Conservation (phyloP, 2,797 vertebrate species). For the Falco concolor region DNA sequence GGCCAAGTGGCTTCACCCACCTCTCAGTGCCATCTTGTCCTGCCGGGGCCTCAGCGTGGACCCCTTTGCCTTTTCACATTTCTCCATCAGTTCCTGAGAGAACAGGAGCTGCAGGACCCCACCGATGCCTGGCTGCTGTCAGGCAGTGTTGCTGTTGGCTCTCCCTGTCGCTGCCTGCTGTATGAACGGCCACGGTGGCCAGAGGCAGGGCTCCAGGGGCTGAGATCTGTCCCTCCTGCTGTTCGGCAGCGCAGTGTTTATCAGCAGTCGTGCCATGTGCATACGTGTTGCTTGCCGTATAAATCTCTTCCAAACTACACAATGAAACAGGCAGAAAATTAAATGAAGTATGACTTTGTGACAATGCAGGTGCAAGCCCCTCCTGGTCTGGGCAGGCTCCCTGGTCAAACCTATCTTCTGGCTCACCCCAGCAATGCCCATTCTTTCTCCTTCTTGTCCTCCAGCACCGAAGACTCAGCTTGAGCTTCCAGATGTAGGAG, state of each 20-base stretch:
- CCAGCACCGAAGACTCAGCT: not conserved
- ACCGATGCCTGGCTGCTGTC: not conserved
- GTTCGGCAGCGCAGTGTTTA: not conserved
- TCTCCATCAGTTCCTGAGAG: not conserved
- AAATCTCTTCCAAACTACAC: not conserved
- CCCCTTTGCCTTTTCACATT: not conserved
- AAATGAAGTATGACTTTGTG: not conserved
- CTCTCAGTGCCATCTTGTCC: not conserved
- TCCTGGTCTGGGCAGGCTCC: not conserved
- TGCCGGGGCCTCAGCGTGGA: not conserved
- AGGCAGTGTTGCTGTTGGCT: not conserved
- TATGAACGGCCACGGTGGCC: not conserved
- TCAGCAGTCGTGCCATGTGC: not conserved
- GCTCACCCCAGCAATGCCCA: not conserved
- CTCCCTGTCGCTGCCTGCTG: accelerated
- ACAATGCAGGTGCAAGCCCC: not conserved
- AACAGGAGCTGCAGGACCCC: not conserved
- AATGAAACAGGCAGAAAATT: not conserved
- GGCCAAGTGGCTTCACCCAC: not conserved
- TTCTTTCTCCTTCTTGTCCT: not conserved
- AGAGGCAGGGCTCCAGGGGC: not conserved
- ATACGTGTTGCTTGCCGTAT: not conserved
- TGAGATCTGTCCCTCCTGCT: not conserved
- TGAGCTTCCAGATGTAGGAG: not conserved
- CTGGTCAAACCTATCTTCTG: not conserved